A percentile compares a stretch with the other conserved stretches of the same genome.
These are phyloP conservation scores for Hyposoter dolosus DNA, from an alignment of 2,888 invertebrate genomes.

Conservation along the genomic window DNA sequence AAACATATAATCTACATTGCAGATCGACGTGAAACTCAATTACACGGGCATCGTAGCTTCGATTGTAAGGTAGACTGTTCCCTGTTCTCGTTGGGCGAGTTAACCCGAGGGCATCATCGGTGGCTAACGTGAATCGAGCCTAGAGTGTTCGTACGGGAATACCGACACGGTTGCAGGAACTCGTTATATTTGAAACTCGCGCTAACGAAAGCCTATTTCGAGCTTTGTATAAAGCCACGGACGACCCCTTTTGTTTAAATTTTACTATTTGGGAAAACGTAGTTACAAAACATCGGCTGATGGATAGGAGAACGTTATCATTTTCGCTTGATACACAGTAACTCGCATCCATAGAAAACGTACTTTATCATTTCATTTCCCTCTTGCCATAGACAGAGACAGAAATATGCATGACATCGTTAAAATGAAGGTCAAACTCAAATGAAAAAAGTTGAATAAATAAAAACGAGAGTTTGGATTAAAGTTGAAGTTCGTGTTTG, in stretches of 20 bases:
- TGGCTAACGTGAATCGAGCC: slow-evolving; percentile 59
- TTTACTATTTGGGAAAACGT: neutral
- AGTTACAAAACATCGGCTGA: slow-evolving; percentile 28
- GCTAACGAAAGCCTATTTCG: slow-evolving; percentile 58
- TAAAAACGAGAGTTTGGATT: neutral
- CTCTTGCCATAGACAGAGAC: neutral
- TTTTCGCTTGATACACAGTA: neutral
- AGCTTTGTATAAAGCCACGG: slow-evolving; percentile 17
- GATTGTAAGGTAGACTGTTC: slow-evolving; percentile 70
- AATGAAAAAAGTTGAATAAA: too few relatives aligned
- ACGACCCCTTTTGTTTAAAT: neutral
- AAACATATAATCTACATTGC: slow-evolving; percentile 73
- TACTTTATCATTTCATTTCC: neutral
- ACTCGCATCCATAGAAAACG: neutral
- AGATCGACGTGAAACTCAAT: slow-evolving; percentile 70
- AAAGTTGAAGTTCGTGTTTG: neutral
- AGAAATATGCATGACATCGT: too few relatives aligned
- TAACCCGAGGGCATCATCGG: slow-evolving; percentile 32
- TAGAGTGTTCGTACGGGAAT: slow-evolving; percentile 9
- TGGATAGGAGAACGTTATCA: neutral
- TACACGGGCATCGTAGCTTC: slow-evolving; percentile 69
- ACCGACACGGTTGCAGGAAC: neutral
- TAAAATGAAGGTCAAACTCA: neutral
- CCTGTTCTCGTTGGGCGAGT: slow-evolving; percentile 14
- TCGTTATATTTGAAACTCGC: slow-evolving; percentile 68